These are phyloP conservation scores for Myopa tessellatipennis DNA, from an alignment of 2,888 invertebrate genomes.

Conservation along the genomic window DNA sequence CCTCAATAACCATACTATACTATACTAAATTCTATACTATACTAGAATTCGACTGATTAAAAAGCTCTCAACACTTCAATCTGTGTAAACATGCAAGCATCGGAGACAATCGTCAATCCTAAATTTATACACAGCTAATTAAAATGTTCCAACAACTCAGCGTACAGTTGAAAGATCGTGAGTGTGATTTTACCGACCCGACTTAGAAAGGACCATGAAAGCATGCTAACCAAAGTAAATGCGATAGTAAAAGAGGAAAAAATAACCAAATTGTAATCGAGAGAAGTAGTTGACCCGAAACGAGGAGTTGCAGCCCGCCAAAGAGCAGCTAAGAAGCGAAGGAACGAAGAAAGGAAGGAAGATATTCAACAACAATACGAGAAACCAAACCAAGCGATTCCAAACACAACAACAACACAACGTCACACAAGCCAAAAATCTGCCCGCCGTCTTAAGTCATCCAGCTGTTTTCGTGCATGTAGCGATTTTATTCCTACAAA, in stretches of 20 bases:
- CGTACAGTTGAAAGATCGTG: slow-evolving; percentile 29
- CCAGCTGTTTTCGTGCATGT: slow-evolving; percentile 54
- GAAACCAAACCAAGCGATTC: slow-evolving; percentile 15
- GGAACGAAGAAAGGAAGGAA: not conserved
- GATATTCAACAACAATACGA: not conserved
- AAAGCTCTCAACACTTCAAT: slow-evolving; percentile 5
- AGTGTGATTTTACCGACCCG: slow-evolving; percentile 15
- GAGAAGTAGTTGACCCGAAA: slow-evolving; percentile 27
- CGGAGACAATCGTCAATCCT: not conserved
- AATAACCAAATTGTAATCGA: slow-evolving; percentile 26
- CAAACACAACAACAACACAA: slow-evolving; percentile 15
- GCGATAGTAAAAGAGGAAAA: slow-evolving; percentile 5
- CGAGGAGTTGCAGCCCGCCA: not conserved
- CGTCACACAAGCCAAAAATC: slow-evolving; percentile 27
- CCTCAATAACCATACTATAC: too few species aligned
- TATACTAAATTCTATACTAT: too few species aligned
- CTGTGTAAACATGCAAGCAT: not conserved
- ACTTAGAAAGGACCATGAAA: slow-evolving; percentile 20
- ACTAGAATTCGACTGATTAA: not conserved
- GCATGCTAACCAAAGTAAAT: slow-evolving; percentile 8
- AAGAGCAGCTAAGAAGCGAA: slow-evolving; percentile 3
- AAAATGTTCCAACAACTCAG: slow-evolving; percentile 28
- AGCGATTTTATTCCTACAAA: slow-evolving; percentile 58
- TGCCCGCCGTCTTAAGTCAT: slow-evolving; percentile 12
- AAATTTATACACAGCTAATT: slow-evolving; percentile 25